phyloP scores from a whole-genome alignment of 2,888 invertebrate species.

The Andrena dorsata region DNA sequence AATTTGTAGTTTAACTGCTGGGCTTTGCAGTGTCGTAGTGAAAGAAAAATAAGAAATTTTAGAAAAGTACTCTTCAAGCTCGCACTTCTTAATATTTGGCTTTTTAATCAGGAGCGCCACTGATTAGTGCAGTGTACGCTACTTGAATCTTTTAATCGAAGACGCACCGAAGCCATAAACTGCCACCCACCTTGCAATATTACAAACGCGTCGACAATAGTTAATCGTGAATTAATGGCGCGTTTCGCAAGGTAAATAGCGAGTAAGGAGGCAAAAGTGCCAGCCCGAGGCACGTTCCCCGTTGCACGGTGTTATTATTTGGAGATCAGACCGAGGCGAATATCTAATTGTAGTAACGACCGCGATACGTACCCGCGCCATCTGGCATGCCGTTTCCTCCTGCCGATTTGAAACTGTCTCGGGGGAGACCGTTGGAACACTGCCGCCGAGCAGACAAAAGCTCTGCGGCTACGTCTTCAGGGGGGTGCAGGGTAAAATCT shows the following conservation, averaged over 20 bases:
- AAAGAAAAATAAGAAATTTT: too few relatives aligned
- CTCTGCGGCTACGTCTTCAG: conserved; percentile 59
- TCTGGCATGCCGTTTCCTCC: conserved; percentile 77
- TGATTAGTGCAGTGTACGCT: too few relatives aligned
- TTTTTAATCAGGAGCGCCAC: too few relatives aligned
- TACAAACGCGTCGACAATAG: neutral
- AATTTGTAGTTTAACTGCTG: too few relatives aligned
- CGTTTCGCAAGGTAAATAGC: conserved; percentile 22
- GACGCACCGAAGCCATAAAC: neutral
- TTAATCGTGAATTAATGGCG: conserved; percentile 29
- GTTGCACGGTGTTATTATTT: conserved; percentile 79
- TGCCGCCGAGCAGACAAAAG: conserved; percentile 60
- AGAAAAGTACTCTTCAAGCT: too few relatives aligned
- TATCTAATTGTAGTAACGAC: conserved; percentile 82
- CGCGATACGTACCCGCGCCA: conserved; percentile 80
- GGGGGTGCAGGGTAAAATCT: conserved; percentile 77
- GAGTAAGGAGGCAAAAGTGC: conserved; percentile 24
- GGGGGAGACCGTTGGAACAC: neutral
- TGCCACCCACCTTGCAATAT: neutral
- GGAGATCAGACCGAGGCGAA: conserved; percentile 80
- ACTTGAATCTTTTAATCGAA: neutral
- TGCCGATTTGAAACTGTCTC: conserved; percentile 76
- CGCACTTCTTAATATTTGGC: too few relatives aligned
- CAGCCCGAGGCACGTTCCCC: conserved; percentile 48
- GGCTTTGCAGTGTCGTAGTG: too few relatives aligned